Evolutionary conservation across 1,140 invertebrate species (phyloP).

Genomic region (Leptinotarsa undecemlineata): DNA sequence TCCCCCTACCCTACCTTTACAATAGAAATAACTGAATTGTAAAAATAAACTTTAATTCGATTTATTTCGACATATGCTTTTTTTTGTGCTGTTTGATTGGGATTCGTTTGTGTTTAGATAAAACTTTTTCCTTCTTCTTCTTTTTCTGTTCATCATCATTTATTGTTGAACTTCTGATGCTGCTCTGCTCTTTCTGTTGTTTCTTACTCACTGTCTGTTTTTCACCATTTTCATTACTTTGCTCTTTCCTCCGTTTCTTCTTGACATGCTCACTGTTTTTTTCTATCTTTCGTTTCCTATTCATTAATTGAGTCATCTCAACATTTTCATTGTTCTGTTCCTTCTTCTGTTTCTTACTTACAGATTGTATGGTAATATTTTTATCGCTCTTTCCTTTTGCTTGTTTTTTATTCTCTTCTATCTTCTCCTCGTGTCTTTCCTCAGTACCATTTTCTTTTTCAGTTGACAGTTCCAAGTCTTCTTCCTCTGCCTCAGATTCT

Average conservation of each 20-base stretch:
- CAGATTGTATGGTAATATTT: neutral
- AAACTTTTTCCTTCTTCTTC: neutral
- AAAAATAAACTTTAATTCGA: too few relatives aligned
- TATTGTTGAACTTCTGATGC: too few relatives aligned
- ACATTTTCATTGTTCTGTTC: too few relatives aligned
- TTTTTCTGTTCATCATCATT: neutral
- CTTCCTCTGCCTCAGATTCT: conserved; percentile 53
- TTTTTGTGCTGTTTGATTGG: too few relatives aligned
- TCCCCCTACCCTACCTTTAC: too few relatives aligned
- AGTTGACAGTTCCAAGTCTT: conserved; percentile 49
- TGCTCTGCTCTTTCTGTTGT: neutral
- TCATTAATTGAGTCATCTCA: too few relatives aligned
- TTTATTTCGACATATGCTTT: too few relatives aligned
- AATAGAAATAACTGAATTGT: too few relatives aligned
- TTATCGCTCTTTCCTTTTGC: neutral
- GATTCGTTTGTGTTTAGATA: too few relatives aligned
- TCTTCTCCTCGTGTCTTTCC: conserved; percentile 10
- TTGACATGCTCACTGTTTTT: neutral
- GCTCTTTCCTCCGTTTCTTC: neutral
- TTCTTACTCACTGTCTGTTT: neutral
- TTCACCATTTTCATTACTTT: neutral
- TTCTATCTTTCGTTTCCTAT: neutral
- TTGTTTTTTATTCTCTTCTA: neutral
- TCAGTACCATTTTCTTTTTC: conserved; percentile 47
- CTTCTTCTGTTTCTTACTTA: neutral